phyloP scores from a whole-genome alignment of 2,797 vertebrate species.

The Anguilla anguilla region DNA sequence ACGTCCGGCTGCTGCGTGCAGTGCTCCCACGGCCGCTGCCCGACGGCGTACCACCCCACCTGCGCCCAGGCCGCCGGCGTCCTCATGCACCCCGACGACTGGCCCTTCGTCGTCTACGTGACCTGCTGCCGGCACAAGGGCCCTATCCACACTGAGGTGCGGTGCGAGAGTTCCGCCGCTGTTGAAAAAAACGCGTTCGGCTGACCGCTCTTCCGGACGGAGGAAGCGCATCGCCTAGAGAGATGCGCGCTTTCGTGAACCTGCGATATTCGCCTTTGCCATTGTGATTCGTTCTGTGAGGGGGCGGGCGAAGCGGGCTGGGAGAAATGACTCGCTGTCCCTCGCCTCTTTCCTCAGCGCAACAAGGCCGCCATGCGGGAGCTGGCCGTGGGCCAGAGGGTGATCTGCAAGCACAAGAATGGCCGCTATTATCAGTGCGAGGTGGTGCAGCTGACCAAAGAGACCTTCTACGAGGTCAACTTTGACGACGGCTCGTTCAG shows the following conservation, averaged over 20 bases:
- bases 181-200: background rate
- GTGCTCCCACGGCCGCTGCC: constrained; percentile 94
- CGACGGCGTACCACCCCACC: constrained; percentile 92
- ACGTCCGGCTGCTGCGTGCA: constrained; percentile 91
- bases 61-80: constrained; percentile 94
- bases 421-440: constrained; percentile 95
- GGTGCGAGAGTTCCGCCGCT: constrained; percentile 31
- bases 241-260: background rate
- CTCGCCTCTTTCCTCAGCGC: constrained; percentile 64
- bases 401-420: constrained; percentile 95
- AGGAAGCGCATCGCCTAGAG: background rate
- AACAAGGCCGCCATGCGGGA: constrained; percentile 82
- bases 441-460: constrained; percentile 86
- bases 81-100: constrained; percentile 96
- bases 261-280: background rate
- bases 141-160: constrained; percentile 82
- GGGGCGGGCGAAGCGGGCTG: background rate
- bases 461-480: constrained; percentile 96
- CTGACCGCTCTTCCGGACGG: background rate
- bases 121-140: constrained; percentile 91
- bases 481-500: constrained; percentile 98
- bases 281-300: background rate
- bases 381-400: constrained; percentile 83
- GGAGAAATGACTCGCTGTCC: background rate
- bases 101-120: constrained; percentile 94